phyloP scores from a whole-genome alignment of 2,113 vertebrate genomes.

The Eptatretus burgeri region DNA sequence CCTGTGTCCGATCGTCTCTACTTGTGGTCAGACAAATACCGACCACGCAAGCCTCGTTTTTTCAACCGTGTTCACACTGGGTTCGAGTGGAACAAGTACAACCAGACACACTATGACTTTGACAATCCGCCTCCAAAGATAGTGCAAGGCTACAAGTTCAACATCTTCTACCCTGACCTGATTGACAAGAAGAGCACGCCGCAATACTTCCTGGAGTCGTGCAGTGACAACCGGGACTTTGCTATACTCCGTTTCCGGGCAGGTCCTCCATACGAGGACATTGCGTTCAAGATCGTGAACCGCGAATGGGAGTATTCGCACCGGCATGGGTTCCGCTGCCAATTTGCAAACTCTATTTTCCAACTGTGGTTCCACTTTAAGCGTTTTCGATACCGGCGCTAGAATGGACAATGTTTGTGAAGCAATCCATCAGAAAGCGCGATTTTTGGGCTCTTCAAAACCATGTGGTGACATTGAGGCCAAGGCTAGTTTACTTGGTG shows the following conservation, averaged over 20 bases:
- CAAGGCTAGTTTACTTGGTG: too few relatives aligned
- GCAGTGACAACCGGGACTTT: constrained; percentile 69
- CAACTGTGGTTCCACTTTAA: constrained; percentile 99
- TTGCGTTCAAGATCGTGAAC: constrained; percentile 84
- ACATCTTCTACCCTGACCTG: constrained; percentile 91
- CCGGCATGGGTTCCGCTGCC: constrained; percentile 81
- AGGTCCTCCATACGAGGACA: constrained; percentile 76
- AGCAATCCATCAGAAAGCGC: too few relatives aligned
- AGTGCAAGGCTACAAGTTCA: constrained; percentile 94
- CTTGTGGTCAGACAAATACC: constrained; percentile 92
- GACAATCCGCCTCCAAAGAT: constrained; percentile 90
- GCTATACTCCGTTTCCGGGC: constrained; percentile 76
- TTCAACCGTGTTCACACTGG: constrained; percentile 93
- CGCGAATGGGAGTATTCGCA: constrained; percentile 92
- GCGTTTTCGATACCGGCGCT: constrained; percentile 69
- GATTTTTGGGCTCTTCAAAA: too few relatives aligned
- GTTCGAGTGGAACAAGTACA: constrained; percentile 99
- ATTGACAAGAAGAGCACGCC: constrained; percentile 78
- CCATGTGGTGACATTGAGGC: too few relatives aligned
- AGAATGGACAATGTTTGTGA: too few relatives aligned
- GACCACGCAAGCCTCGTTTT: constrained; percentile 78
- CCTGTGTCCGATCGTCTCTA: constrained; percentile 69
- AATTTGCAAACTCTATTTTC: constrained; percentile 89
- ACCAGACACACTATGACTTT: constrained; percentile 91
- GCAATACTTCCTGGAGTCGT: constrained; percentile 82